A percentile compares a stretch with the other conserved stretches of the same genome.
Conservation (phyloP, 1,140 invertebrate species). For the Polyergus mexicanus region DNA sequence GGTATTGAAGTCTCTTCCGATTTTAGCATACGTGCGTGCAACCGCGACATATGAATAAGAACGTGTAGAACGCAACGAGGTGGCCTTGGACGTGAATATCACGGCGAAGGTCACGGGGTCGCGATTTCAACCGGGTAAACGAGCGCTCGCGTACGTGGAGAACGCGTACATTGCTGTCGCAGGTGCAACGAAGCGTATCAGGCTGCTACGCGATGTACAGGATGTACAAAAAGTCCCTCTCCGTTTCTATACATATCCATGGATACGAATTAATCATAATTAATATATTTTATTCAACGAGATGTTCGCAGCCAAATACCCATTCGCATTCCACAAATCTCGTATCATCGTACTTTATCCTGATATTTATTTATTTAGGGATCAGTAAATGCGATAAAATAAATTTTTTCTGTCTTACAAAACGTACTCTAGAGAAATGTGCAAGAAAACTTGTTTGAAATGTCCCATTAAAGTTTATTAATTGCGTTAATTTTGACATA, state of each 20-base stretch:
- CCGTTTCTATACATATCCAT: not conserved
- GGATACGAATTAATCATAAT: not conserved
- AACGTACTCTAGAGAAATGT: not conserved
- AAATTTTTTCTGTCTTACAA: too few species aligned
- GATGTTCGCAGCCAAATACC: not conserved
- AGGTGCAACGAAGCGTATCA: conserved; percentile 71
- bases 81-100: conserved; percentile 75
- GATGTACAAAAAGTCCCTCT: conserved; percentile 14
- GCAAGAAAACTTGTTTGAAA: not conserved
- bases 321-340: not conserved
- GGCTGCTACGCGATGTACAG: conserved; percentile 30
- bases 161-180: conserved; percentile 70
- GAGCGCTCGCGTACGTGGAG: conserved; percentile 51
- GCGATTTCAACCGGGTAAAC: conserved; percentile 72
- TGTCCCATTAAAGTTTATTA: not conserved
- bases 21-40: conserved; percentile 61
- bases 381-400: not conserved
- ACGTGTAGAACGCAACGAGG: conserved; percentile 61
- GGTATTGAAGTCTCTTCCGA: conserved; percentile 24
- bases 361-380: not conserved
- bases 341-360: not conserved
- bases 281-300: not conserved
- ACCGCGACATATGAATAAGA: conserved; percentile 65
- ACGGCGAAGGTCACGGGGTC: conserved; percentile 78
- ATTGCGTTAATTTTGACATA: not conserved